Base-by-base conservation (phyloP, 2,888 invertebrate species). In the Siphonodentalium dalli region DNA sequence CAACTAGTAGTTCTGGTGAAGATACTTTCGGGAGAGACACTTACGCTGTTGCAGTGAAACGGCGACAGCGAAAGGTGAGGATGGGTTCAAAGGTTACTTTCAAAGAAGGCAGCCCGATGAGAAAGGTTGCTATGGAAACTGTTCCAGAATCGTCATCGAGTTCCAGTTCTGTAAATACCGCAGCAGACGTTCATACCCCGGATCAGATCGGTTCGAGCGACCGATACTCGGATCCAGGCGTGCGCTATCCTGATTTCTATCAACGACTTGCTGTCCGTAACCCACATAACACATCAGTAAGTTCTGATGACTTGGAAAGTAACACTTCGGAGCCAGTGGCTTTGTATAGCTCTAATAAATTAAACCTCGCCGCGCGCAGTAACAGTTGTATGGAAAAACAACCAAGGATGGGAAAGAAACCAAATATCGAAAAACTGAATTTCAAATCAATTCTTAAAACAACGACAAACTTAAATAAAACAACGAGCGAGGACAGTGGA, bases 111-210 rank as follows among this genome's bases (percentile, higher is more conserved):
- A 6, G 44, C 24, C 21, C 6, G 18, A 7, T 26, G 34, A 20
- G 13, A 11, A 39, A 49, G 26, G 20, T 24, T 8, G 34, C 45
- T 2, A 34, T 35, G 9, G 45, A 35, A 7, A 47, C 41, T 2
- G 18, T 9, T 5, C 18, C 21, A 7, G 11, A 21, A 23, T 5
- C 21, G 29, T 8, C 34, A n/a, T n/a, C n/a, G n/a, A n/a, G n/a
- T n/a, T n/a, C n/a, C n/a, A n/a, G 46, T 24, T 56, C 58, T 26
- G 24, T 69, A n/a, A 69, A 69, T 42, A 69, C 71, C 11, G 63
- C 66, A 15, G 75, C 66, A 4, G 75, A 74, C 39, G 67, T 75
- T 7, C 75, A 75, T 42, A 65, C 42, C 26, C 50, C 24, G 20
- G 38, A 37, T 20, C 23, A 45, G 20, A 27, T 37, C 23, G 38